Evolutionary conservation across 2,797 vertebrate species (phyloP), one percentile per base, ranked within the genome.

Genomic region (Micromesistius poutassou): DNA sequence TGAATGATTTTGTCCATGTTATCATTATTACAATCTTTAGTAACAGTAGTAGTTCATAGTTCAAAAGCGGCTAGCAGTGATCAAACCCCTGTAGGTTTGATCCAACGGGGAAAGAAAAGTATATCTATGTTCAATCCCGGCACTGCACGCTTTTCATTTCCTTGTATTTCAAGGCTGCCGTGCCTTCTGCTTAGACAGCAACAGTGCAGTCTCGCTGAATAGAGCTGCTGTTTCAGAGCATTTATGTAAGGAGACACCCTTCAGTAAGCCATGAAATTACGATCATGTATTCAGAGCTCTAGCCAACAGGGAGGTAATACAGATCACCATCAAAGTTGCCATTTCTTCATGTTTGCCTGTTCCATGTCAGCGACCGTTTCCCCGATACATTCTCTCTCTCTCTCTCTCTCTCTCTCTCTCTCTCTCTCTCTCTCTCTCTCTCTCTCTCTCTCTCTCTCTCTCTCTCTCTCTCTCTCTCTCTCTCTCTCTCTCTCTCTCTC

Each of bases 211-310:
- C 62, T 28, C n/a, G n/a, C 62, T 13, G n/a, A 68, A 68, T 13
- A 28, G 5, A 68, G 2, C 62, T 2, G 62, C 62, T 12, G 62
- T 28, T 62, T 62, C 55, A 0, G 55, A 68, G 62, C 25, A 12
- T 68, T 68, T 68, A 28, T 28, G 10, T 8, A 28, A 28, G n/a
- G 62, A 25, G 62, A 68, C 62, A 68, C 62, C 55, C 55, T 62
- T 62, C 55, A 62, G 55, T 62, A 62, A 62, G 55, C 55, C 55
- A 62, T 62, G 55, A 62, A 62, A 62, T 25, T n/a, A n/a, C n/a
- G 55, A 62, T n/a, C 22, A 9, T 62, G 55, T 25, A 62, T 62
- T 62, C 55, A 25, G 46, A 50, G 46, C 19, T 50, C 19, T 19
- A n/a, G 62, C 28, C 62, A 28, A 28, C 62, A 68, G 25, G 62